Evolutionary conservation across 2,113 vertebrate species (phyloP).

Genomic region (Notiomystis cincta): DNA sequence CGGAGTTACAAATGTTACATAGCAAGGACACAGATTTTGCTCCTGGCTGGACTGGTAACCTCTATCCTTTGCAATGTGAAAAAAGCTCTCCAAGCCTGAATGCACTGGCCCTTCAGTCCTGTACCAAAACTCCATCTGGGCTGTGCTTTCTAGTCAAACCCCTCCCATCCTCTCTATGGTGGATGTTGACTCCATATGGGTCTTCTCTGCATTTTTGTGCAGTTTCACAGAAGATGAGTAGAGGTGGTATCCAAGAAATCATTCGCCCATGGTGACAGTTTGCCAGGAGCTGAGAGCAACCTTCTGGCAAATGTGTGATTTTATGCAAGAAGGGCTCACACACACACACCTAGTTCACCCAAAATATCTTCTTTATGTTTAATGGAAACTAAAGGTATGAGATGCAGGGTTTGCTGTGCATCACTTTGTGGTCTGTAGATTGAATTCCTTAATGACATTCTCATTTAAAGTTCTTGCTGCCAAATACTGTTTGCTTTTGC

Average conservation of each 20-base stretch:
- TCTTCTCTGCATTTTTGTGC: background rate
- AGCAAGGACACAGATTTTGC: constrained; percentile 20
- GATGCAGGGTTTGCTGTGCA: background rate
- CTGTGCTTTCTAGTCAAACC: background rate
- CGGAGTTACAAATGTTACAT: background rate
- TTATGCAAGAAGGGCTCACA: background rate
- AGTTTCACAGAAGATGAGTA: background rate
- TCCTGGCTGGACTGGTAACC: background rate
- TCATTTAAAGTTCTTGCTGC: background rate
- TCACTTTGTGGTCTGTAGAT: background rate
- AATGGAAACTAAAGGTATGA: background rate
- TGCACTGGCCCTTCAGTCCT: background rate
- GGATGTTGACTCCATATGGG: background rate
- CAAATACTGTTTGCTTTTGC: background rate
- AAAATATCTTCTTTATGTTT: background rate
- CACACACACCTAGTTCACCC: background rate
- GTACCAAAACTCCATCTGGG: constrained; percentile 12
- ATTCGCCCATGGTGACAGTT: background rate
- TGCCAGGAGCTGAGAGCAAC: background rate
- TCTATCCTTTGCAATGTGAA: background rate
- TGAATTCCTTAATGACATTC: background rate
- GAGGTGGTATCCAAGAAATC: background rate
- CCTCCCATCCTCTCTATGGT: background rate
- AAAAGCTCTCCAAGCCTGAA: background rate
- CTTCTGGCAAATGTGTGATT: background rate